phyloP scores from a whole-genome alignment of 2,888 invertebrate genomes.

The Thecophora atra region DNA sequence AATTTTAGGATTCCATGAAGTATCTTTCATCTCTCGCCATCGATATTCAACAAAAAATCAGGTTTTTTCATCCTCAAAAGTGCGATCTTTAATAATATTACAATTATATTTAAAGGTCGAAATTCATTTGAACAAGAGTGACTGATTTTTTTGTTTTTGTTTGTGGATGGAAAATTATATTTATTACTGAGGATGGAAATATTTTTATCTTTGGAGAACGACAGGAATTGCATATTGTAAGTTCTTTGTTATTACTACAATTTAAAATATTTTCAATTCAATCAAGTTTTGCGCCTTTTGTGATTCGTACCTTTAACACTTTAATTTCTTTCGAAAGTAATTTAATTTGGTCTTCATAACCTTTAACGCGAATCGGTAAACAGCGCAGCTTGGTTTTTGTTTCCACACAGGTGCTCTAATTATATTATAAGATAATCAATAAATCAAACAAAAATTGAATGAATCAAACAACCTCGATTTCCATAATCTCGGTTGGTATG shows the following conservation, averaged over 20 bases:
- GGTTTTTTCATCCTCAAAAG: too few species aligned
- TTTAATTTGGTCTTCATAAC: conserved; percentile 42
- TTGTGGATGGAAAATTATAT: too few species aligned
- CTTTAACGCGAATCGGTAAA: conserved; percentile 40
- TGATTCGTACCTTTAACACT: conserved; percentile 38
- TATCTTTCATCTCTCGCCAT: too few species aligned
- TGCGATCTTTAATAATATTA: too few species aligned
- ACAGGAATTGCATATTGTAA: not conserved
- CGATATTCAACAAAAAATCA: too few species aligned
- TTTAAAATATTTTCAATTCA: not conserved
- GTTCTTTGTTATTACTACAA: not conserved
- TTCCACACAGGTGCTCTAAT: conserved; percentile 46
- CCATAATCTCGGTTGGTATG: conserved; percentile 58
- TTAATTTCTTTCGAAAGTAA: conserved; percentile 40
- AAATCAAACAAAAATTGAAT: not conserved
- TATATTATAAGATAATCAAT: not conserved
- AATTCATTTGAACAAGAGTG: too few species aligned
- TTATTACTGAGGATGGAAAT: too few species aligned
- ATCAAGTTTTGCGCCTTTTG: not conserved
- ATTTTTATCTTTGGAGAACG: too few species aligned
- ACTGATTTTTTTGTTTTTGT: too few species aligned
- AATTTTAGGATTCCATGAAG: too few species aligned
- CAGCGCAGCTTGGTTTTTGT: conserved; percentile 48
- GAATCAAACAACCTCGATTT: conserved; percentile 38
- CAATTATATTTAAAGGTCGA: too few species aligned